Conservation (phyloP, 2,797 vertebrate genomes). For the Melanotaenia boesemani region DNA sequence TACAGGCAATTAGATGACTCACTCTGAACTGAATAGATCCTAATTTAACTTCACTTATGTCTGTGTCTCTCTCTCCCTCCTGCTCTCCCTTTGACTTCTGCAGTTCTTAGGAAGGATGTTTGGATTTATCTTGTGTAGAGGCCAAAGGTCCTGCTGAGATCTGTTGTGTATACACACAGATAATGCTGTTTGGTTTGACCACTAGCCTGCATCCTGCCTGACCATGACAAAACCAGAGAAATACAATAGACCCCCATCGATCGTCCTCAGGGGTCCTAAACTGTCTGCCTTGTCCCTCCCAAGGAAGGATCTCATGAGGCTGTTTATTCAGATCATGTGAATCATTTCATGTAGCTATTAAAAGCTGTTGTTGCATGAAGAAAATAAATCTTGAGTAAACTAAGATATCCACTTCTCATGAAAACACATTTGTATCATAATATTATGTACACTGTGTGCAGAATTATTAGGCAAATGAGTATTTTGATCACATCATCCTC, state of each 20-base stretch:
- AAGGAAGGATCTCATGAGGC: neutral
- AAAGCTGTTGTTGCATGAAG: neutral
- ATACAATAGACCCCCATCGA: constrained; percentile 69
- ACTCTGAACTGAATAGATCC: constrained; percentile 1
- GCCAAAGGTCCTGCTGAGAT: constrained; percentile 65
- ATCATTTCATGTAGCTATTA: neutral
- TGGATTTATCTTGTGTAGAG: constrained; percentile 74
- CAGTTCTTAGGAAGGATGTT: constrained; percentile 70
- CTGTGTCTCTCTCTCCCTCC: neutral
- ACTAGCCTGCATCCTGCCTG: constrained; percentile 75
- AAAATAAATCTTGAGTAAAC: neutral
- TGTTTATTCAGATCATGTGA: neutral
- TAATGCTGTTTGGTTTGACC: constrained; percentile 79
- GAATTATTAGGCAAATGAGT: no score
- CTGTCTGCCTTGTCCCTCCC: constrained; percentile 2
- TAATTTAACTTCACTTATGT: constrained; percentile 30
- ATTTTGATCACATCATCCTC: no score
- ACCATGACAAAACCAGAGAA: constrained; percentile 37
- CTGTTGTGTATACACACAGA: constrained; percentile 77
- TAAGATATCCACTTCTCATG: no score
- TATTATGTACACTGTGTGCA: no score
- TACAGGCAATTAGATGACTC: neutral
- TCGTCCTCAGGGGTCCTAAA: constrained; percentile 38
- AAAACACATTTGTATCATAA: no score
- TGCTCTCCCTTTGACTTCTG: constrained; percentile 3